These are phyloP conservation scores for Kryptolebias ocellatus DNA, from an alignment of 2,797 vertebrate genomes.

Conservation along the genomic window DNA sequence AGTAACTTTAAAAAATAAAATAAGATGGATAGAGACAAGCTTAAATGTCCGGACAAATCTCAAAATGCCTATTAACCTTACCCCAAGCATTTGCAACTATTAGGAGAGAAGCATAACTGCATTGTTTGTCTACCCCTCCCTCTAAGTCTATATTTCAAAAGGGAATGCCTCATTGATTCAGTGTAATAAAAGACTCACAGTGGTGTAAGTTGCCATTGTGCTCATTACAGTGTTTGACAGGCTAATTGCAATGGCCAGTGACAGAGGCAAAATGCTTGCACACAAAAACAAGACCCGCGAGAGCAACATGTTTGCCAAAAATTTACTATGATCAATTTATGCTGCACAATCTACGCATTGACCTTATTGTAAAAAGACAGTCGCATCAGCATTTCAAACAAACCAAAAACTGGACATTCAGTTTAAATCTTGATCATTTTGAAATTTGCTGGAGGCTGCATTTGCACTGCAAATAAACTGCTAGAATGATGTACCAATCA, in stretches of 20 bases:
- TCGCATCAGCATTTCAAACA: background rate
- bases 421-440: too few species aligned
- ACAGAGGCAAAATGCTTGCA: background rate
- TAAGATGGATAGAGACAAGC: constrained; percentile 26
- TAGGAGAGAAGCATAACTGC: background rate
- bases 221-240: constrained; percentile 2
- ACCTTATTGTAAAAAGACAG: background rate
- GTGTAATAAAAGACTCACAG: constrained; percentile 14
- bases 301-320: background rate
- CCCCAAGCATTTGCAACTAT: constrained; percentile 9
- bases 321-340: background rate
- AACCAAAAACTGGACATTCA: too few species aligned
- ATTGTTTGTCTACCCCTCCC: background rate
- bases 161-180: constrained; percentile 16
- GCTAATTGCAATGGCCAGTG: background rate
- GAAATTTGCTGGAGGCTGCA: too few species aligned
- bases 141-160: constrained; percentile 5
- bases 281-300: too few species aligned
- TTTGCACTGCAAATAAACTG: too few species aligned
- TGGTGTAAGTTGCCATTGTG: background rate
- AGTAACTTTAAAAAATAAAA: constrained; percentile 36
- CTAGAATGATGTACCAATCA: too few species aligned
- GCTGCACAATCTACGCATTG: background rate
- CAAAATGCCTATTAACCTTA: constrained; percentile 31
- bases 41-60: constrained; percentile 33